phyloP scores from a whole-genome alignment of 2,113 vertebrate species.

The Limnothrissa miodon region DNA sequence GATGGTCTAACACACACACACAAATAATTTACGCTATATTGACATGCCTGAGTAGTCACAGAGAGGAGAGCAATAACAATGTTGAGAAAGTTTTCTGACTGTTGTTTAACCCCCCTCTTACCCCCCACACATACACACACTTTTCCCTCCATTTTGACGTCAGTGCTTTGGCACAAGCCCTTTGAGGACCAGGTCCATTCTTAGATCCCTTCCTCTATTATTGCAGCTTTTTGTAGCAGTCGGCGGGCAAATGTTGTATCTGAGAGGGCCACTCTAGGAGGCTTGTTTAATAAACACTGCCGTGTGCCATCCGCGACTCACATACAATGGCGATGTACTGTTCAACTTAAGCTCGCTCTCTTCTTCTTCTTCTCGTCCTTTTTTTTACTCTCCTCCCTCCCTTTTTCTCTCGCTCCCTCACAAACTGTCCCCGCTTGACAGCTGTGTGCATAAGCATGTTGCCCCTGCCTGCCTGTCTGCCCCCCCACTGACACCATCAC shows the following conservation, averaged over 20 bases:
- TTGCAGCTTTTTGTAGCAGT: slow-evolving; percentile 12
- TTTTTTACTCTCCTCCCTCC: background rate
- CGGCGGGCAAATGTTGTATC: slow-evolving; percentile 38
- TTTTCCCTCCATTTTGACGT: slow-evolving; percentile 10
- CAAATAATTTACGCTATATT: too few relatives aligned
- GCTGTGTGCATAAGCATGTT: slow-evolving; percentile 38
- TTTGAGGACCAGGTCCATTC: background rate
- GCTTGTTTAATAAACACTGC: slow-evolving; percentile 57
- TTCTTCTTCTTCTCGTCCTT: background rate
- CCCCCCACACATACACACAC: background rate
- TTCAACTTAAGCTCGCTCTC: slow-evolving; percentile 12
- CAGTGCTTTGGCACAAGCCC: background rate
- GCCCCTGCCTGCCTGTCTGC: background rate
- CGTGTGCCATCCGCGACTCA: slow-evolving; percentile 29
- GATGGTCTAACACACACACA: background rate
- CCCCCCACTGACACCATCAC: slow-evolving; percentile 36
- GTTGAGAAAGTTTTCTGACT: background rate
- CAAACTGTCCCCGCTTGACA: slow-evolving; percentile 24
- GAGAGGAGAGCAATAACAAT: slow-evolving; percentile 9
- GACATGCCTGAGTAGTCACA: background rate
- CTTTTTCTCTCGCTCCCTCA: slow-evolving; percentile 1
- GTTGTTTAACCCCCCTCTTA: background rate
- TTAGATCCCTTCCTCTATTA: background rate
- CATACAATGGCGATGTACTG: slow-evolving; percentile 37
- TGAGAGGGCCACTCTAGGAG: slow-evolving; percentile 30